Conservation (phyloP, 1,140 invertebrate genomes). For the Tyrophagus putrescentiae region DNA sequence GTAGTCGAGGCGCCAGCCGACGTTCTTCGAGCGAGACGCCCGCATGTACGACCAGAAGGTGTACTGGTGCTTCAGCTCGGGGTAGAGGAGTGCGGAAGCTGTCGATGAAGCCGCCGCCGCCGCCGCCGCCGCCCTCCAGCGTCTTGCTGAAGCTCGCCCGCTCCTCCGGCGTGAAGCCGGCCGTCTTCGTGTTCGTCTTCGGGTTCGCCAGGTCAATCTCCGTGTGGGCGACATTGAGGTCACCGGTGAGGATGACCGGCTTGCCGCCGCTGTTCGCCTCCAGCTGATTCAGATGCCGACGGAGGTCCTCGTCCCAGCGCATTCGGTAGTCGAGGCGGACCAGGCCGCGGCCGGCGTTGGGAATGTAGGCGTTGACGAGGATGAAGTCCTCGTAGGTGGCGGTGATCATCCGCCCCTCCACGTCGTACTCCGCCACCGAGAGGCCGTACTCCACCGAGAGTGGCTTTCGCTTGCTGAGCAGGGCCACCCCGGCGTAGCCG, state of each 20-base stretch:
- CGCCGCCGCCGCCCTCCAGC: conserved; percentile 32
- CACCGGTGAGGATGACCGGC: conserved; percentile 71
- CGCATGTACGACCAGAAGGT: conserved; percentile 42
- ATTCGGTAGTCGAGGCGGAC: conserved; percentile 71
- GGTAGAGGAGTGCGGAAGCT: conserved; percentile 40
- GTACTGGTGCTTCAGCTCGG: conserved; percentile 35
- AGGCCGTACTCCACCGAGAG: conserved; percentile 71
- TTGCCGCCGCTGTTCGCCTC: conserved; percentile 82
- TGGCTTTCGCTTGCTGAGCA: conserved; percentile 70
- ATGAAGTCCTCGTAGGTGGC: conserved; percentile 86
- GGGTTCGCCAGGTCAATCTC: conserved; percentile 40
- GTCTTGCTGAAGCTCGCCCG: conserved; percentile 22
- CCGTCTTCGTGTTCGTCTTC: conserved; percentile 33
- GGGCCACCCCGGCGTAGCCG: conserved; percentile 81
- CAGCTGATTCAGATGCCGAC: conserved; percentile 55
- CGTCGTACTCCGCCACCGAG: conserved; percentile 45
- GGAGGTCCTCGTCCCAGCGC: conserved; percentile 58
- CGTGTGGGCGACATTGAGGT: conserved; percentile 41
- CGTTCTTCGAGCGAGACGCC: conserved; percentile 41
- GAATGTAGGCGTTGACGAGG: conserved; percentile 57
- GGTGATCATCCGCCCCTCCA: conserved; percentile 80
- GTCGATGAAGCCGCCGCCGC: conserved; percentile 38
- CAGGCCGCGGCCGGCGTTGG: conserved; percentile 60
- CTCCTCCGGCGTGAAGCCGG: conserved; percentile 21
- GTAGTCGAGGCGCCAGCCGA: conserved; percentile 44